These are phyloP conservation scores for Branchinecta sandiegonensis DNA, from an alignment of 2,888 invertebrate species.

Conservation along the genomic window DNA sequence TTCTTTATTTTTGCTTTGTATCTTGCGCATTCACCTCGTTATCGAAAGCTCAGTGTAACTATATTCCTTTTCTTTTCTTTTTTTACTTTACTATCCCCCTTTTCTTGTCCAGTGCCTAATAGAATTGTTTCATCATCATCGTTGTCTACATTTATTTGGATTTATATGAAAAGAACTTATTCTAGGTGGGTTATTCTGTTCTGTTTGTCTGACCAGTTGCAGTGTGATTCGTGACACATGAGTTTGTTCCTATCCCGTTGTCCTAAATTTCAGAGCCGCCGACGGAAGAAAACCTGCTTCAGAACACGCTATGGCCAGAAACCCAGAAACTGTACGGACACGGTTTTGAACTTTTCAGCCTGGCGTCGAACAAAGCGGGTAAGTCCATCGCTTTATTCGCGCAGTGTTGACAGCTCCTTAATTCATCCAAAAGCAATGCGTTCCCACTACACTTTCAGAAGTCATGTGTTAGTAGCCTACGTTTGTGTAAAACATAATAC, in stretches of 20 bases:
- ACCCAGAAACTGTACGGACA: slow-evolving; percentile 89
- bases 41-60: background rate
- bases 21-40: background rate
- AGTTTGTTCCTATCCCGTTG: no score
- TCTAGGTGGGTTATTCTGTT: no score
- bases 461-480: no score
- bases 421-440: no score
- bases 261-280: slow-evolving; percentile 51
- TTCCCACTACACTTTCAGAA: no score
- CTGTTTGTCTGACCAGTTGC: no score
- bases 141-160: no score
- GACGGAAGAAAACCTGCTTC: slow-evolving; percentile 76
- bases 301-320: slow-evolving; percentile 95
- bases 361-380: slow-evolving; percentile 58
- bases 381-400: background rate
- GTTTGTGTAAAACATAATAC: no score
- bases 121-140: no score
- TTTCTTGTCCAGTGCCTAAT: background rate
- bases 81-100: background rate
- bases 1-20: background rate
- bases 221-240: no score
- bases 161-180: no score
- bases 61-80: slow-evolving; percentile 17
- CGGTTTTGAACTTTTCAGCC: slow-evolving; percentile 77
- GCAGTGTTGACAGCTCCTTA: no score